These are phyloP conservation scores for Noctua janthe DNA, from an alignment of 2,888 invertebrate species.

Conservation along the genomic window DNA sequence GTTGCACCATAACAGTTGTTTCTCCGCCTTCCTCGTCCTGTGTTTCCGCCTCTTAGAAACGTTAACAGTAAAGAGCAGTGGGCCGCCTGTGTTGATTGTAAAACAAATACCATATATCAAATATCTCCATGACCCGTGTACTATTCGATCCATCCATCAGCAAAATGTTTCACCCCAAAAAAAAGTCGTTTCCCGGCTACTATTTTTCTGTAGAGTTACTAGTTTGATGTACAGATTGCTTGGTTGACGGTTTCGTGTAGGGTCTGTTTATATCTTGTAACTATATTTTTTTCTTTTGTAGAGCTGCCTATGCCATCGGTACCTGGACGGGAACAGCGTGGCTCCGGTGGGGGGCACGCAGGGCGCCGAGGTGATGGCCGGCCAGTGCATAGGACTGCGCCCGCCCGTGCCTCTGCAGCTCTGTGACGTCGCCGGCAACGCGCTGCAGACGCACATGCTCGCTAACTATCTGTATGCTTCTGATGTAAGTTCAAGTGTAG, in stretches of 20 bases:
- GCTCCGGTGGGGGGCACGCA: conserved; percentile 79
- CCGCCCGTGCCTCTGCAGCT: conserved; percentile 92
- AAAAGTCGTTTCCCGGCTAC: neutral
- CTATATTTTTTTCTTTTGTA: conserved; percentile 60
- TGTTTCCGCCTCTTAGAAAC: too few species aligned
- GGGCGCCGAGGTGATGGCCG: conserved; percentile 87
- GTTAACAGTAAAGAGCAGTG: neutral
- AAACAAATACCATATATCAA: neutral
- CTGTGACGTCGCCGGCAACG: conserved; percentile 96
- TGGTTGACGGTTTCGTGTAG: neutral
- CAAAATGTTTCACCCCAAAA: neutral
- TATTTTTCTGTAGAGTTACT: neutral
- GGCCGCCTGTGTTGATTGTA: neutral
- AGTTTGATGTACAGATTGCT: neutral
- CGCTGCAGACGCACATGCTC: conserved; percentile 94
- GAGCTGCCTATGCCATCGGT: conserved; percentile 86
- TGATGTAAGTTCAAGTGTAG: conserved; percentile 89
- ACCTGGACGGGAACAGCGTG: conserved; percentile 77
- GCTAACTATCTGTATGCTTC: conserved; percentile 93
- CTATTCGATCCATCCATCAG: neutral
- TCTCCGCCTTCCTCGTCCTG: neutral
- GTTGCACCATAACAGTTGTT: neutral
- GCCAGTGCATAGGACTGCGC: conserved; percentile 83
- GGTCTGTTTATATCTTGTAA: neutral
- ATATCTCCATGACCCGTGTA: neutral